A percentile compares a stretch with the other conserved stretches of the same genome.
These are phyloP conservation scores for Oncorhynchus keta DNA, from an alignment of 2,113 vertebrate genomes.

Conservation along the genomic window DNA sequence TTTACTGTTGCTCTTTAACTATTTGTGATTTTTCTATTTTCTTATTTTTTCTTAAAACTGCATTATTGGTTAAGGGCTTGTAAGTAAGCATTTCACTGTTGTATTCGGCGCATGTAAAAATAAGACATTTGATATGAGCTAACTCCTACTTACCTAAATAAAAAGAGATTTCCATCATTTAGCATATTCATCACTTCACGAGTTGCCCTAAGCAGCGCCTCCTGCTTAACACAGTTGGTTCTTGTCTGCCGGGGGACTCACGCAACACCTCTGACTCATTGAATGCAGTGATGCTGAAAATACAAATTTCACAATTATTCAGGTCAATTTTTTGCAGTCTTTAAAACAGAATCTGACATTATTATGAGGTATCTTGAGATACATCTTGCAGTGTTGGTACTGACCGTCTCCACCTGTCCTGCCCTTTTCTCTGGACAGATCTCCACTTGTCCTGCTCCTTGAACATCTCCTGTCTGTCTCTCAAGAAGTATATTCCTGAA, in stretches of 20 bases:
- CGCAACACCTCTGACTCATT: neutral
- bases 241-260: neutral
- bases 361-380: neutral
- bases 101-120: too few species aligned
- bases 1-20: too few species aligned
- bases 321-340: neutral
- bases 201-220: too few species aligned
- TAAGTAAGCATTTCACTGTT: too few species aligned
- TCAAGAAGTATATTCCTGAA: conserved; percentile 18
- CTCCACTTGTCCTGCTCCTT: neutral
- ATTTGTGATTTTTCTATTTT: too few species aligned
- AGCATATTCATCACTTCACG: too few species aligned
- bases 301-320: neutral
- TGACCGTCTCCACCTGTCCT: conserved; percentile 24
- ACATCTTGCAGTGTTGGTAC: neutral
- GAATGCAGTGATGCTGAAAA: neutral
- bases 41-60: too few species aligned
- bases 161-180: too few species aligned
- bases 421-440: neutral
- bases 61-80: too few species aligned
- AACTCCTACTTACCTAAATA: too few species aligned
- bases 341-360: neutral
- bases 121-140: too few species aligned
- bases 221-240: neutral
- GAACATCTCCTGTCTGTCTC: neutral